phyloP scores from a whole-genome alignment of 2,888 invertebrate species.

The Margaritifera margaritifera region DNA sequence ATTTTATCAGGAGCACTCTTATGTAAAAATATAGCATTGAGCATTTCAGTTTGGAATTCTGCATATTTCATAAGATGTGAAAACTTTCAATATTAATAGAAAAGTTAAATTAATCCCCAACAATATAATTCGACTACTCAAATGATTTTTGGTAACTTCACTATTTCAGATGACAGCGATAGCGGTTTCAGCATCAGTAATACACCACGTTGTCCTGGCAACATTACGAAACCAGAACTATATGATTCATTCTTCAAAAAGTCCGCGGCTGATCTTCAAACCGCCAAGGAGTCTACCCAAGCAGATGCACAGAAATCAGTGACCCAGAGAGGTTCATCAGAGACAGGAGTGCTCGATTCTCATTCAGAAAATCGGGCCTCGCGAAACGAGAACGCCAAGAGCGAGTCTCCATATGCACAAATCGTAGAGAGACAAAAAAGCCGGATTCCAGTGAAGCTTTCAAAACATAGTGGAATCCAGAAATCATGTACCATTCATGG shows the following conservation, averaged over 20 bases:
- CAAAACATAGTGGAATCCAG: too few species aligned
- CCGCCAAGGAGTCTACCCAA: background rate
- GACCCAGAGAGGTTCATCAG: background rate
- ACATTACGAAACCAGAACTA: conserved; percentile 32
- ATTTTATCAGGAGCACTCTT: too few species aligned
- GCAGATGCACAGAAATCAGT: background rate
- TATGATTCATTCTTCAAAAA: conserved; percentile 33
- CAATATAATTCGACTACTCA: background rate
- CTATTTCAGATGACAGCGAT: conserved; percentile 56
- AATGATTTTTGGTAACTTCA: background rate
- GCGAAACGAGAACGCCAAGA: background rate
- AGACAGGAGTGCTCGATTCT: background rate
- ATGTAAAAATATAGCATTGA: too few species aligned
- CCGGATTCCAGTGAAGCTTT: conserved; percentile 22
- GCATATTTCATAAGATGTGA: too few species aligned
- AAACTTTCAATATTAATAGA: too few species aligned
- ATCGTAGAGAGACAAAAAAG: conserved; percentile 15
- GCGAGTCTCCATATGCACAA: too few species aligned
- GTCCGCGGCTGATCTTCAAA: background rate
- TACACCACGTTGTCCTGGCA: conserved; percentile 44
- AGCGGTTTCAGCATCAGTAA: conserved; percentile 58
- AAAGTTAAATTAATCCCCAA: background rate
- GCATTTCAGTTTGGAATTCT: too few species aligned
- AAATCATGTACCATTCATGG: too few species aligned
- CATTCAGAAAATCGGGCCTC: background rate